phyloP scores from a whole-genome alignment of 2,797 vertebrate species.

The Orientallactaga sibirica region DNA sequence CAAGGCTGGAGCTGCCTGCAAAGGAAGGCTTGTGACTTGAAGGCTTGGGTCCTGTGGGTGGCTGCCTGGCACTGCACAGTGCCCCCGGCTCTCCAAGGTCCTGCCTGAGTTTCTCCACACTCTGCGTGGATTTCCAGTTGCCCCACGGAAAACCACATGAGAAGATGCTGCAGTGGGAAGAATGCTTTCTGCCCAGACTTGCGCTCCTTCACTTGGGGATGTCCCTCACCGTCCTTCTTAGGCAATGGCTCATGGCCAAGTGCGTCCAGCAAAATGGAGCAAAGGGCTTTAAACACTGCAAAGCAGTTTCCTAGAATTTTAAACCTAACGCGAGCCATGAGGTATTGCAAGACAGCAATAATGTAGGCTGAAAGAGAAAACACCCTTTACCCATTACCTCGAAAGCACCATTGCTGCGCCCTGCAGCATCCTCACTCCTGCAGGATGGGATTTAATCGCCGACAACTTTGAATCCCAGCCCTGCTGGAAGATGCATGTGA shows the following conservation, averaged over 20 bases:
- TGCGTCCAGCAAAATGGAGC: neutral
- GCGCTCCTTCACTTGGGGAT: neutral
- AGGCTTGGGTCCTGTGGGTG: fast-evolving
- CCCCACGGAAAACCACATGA: neutral
- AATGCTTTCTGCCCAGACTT: neutral
- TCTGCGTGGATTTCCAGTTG: neutral
- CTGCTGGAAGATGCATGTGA: constrained; percentile 50
- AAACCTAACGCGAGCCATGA: neutral
- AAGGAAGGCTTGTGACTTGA: neutral
- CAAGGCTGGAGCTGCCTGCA: neutral
- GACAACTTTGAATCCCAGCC: constrained; percentile 74
- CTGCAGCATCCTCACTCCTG: constrained; percentile 60
- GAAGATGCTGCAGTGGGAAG: fast-evolving
- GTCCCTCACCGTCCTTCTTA: fast-evolving
- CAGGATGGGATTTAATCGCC: constrained; percentile 74
- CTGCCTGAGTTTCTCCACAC: fast-evolving
- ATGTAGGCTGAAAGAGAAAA: constrained; percentile 64
- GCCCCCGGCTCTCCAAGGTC: fast-evolving
- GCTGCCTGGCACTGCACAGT: too few species aligned
- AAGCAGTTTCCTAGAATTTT: neutral
- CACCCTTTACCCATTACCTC: constrained; percentile 64
- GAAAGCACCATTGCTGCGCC: constrained; percentile 58
- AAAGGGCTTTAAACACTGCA: neutral
- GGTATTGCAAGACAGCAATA: neutral
- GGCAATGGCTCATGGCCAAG: neutral